Evolutionary conservation across 2,113 vertebrate species (phyloP).

Genomic region (Leiothrix lutea): DNA sequence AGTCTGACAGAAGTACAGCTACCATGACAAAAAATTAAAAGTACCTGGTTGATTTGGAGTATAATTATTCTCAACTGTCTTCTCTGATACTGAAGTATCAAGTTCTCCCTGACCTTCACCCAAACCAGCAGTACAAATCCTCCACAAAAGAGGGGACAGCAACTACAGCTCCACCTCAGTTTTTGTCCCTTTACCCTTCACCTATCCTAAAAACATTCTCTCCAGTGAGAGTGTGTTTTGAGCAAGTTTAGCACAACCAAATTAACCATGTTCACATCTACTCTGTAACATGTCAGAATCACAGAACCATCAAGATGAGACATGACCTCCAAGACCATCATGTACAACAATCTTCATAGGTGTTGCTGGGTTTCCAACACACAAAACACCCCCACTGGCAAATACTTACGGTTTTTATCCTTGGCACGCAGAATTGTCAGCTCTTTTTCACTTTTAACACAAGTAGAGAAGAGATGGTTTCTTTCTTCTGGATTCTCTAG

Average conservation of each 20-base stretch:
- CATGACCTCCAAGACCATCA: accelerated
- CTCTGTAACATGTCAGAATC: background rate
- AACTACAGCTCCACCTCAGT: background rate
- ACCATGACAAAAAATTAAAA: background rate
- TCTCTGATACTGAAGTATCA: background rate
- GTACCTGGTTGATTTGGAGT: background rate
- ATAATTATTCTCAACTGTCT: background rate
- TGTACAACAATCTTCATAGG: background rate
- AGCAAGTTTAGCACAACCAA: background rate
- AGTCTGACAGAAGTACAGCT: background rate
- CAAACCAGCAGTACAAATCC: background rate
- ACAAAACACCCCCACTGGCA: background rate
- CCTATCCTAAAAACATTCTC: background rate
- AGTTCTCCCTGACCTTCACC: background rate
- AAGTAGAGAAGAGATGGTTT: background rate
- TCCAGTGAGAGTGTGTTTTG: background rate
- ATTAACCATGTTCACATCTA: background rate
- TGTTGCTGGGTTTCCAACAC: background rate
- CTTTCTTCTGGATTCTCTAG: background rate
- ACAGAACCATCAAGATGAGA: background rate
- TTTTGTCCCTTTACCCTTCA: background rate
- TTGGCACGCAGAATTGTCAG: accelerated
- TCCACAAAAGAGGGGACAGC: background rate
- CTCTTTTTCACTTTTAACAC: background rate
- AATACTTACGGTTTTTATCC: background rate